Base-by-base conservation (phyloP, 1,140 invertebrate species). In the Phymastichus coffea region DNA sequence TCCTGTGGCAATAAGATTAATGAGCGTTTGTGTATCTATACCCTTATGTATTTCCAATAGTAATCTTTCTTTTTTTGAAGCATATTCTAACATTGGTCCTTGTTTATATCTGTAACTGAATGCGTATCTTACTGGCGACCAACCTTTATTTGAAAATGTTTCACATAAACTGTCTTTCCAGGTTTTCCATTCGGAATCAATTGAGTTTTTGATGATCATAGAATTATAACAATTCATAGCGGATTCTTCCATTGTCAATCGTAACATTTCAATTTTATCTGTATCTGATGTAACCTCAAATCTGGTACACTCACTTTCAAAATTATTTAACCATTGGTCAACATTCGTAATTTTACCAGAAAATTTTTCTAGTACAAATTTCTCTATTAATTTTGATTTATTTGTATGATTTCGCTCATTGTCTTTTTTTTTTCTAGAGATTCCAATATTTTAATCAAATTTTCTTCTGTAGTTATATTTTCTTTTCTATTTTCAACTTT, bases 71-170 rank as follows among this genome's bases (percentile, higher is more conserved):
- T 65, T 61, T 61, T 44, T 57, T 53, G 61, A 37, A 26, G 63
- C 37, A 43, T 67, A 63, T 43, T 62, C 57, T 52, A 63, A 23
- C 26, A 68, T 41, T 46, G 67, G 54, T 28, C 54, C 55, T 14
- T 4, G 9, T 48, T 46, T 30, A 52, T 65, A 65, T 54, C 52
- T 65, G 40, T 40, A 68, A n/a, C 17, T 20, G 9, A 64, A 33
- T n/a, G 63, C 65, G 25, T 69, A 63, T 26, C 4, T 63, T 14
- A 67, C 41, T 48, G 61, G 57, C 14, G 41, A 48, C 65, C 67
- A 70, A 15, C 63, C 59, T 65, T 67, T 66, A 43, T 66, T 46
- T 20, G 40, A 55, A 56, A 56, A 69, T 9, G 68, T 66, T 30
- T 67, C 62, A 55, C 22, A 52, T 15, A 67, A 65, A 37, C 61